Conservation (phyloP, 1,140 invertebrate genomes). For the Conus betulinus region DNA sequence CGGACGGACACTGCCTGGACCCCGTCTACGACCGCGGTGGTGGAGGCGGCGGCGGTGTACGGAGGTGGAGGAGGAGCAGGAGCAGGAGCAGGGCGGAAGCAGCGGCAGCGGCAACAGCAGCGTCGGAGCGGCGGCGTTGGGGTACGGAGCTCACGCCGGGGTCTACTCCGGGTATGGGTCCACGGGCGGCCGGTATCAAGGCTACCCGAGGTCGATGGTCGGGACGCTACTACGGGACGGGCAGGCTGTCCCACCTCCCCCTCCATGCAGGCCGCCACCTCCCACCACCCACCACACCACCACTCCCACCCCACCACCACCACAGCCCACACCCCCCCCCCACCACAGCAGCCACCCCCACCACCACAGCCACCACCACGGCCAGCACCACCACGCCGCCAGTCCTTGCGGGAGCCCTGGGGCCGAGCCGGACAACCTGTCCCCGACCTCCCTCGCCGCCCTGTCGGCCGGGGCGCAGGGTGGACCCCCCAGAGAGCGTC, state of each 20-base stretch:
- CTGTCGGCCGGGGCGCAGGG: not conserved
- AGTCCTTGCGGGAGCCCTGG: conserved; percentile 33
- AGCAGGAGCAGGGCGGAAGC: no score
- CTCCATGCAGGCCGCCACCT: not conserved
- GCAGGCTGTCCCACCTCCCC: conserved; percentile 12
- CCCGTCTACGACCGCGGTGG: conserved; percentile 50
- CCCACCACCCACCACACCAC: not conserved
- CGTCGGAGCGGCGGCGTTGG: conserved; percentile 60
- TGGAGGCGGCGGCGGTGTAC: conserved; percentile 1
- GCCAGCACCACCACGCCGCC: conserved; percentile 10
- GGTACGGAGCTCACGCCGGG: conserved; percentile 58
- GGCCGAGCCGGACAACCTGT: conserved; percentile 10
- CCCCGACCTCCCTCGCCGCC: conserved; percentile 5
- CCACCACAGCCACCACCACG: conserved; percentile 4
- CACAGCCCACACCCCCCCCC: not conserved
- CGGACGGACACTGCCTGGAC: conserved; percentile 67
- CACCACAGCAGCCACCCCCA: conserved; percentile 11
- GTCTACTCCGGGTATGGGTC: conserved; percentile 62
- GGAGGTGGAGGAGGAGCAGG: no score
- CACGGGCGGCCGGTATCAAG: conserved; percentile 60
- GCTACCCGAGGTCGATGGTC: conserved; percentile 40
- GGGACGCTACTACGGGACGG: conserved; percentile 4
- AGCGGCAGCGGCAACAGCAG: not conserved
- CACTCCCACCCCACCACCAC: not conserved
- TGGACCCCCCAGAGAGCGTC: not conserved